These are phyloP conservation scores for Chromis chromis DNA, from an alignment of 2,797 vertebrate genomes.

Conservation along the genomic window DNA sequence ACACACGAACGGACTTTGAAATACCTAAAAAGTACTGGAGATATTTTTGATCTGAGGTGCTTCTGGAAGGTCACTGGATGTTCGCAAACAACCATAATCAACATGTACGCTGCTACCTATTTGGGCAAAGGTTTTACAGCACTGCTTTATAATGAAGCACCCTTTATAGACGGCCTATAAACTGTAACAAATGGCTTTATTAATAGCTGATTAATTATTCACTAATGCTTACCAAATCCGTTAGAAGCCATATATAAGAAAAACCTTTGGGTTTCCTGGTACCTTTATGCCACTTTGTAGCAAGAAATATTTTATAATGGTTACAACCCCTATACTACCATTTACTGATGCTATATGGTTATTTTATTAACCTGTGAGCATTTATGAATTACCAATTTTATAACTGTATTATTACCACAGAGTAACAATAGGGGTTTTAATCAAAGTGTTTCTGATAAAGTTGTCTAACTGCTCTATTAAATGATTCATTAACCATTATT, in stretches of 20 bases:
- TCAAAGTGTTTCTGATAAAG: background rate
- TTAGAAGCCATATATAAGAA: background rate
- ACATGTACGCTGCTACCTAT: background rate
- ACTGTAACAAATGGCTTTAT: background rate
- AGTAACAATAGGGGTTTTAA: background rate
- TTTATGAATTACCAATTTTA: background rate
- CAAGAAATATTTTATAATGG: background rate
- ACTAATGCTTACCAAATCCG: background rate
- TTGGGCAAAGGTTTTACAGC: slow-evolving; percentile 1
- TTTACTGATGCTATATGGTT: background rate
- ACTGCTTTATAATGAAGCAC: background rate
- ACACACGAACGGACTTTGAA: slow-evolving; percentile 16
- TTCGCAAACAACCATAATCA: slow-evolving; percentile 4
- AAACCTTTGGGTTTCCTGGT: background rate
- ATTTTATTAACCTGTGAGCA: background rate
- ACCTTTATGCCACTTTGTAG: background rate
- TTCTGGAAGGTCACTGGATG: slow-evolving; percentile 11
- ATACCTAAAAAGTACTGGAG: slow-evolving; percentile 4
- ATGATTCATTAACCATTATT: background rate
- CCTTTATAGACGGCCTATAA: slow-evolving; percentile 7
- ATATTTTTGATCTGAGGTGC: slow-evolving; percentile 17
- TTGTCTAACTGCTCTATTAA: background rate
- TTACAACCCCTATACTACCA: background rate
- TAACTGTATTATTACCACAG: background rate
- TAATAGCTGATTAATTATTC: background rate